Evolutionary conservation across 2,888 invertebrate species (phyloP).

Genomic region (Polydrusus cervinus): DNA sequence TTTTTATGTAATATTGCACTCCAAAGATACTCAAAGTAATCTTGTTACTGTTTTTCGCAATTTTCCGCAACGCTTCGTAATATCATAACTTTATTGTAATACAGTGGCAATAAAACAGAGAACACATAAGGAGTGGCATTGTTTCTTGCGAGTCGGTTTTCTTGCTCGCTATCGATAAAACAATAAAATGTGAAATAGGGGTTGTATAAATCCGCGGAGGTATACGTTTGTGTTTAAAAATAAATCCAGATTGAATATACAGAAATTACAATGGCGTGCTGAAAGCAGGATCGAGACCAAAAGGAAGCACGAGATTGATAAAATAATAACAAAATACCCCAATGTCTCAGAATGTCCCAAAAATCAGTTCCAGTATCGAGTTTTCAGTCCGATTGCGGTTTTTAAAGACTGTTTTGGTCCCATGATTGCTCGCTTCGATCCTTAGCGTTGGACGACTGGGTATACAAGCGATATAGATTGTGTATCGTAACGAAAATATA

Average conservation of each 20-base stretch:
- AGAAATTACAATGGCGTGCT: slow-evolving; percentile 1
- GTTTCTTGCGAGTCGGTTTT: slow-evolving; percentile 41
- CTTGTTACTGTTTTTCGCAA: slow-evolving; percentile 41
- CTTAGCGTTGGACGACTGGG: no score
- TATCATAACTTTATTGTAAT: slow-evolving; percentile 44
- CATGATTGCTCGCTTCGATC: no score
- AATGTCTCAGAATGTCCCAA: no score
- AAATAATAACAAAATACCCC: no score
- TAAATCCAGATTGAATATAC: slow-evolving; percentile 29
- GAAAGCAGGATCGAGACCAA: no score
- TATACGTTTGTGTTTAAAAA: slow-evolving; percentile 31
- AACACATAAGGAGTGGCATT: slow-evolving; percentile 46
- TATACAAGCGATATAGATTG: no score
- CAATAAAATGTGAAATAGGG: slow-evolving; percentile 47
- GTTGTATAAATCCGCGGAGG: slow-evolving; percentile 27
- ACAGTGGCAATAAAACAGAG: slow-evolving; percentile 38
- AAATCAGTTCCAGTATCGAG: no score
- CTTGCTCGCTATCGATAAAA: slow-evolving; percentile 41
- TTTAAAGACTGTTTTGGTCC: no score
- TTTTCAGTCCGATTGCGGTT: no score
- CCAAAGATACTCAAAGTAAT: slow-evolving; percentile 31
- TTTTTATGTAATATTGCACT: slow-evolving; percentile 34
- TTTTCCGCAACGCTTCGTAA: slow-evolving; percentile 34
- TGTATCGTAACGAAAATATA: no score
- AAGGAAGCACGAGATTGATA: no score